Evolutionary conservation across 2,797 vertebrate species (phyloP).

Genomic region (Phoeniculus purpureus): DNA sequence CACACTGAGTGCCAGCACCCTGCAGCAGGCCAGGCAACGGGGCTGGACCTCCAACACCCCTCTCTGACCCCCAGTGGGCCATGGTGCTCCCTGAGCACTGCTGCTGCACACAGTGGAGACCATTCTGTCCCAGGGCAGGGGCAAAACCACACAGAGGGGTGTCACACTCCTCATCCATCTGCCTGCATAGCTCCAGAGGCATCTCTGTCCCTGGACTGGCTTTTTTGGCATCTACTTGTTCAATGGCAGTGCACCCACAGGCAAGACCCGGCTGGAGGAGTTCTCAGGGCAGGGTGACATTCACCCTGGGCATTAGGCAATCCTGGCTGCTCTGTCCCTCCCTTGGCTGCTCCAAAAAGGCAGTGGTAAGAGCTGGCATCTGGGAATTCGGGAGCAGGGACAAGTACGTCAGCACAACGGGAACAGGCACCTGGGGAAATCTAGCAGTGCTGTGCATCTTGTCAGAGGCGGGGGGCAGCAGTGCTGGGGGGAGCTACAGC

Average conservation of each 20-base stretch:
- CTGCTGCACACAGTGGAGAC: background rate
- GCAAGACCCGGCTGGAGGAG: background rate
- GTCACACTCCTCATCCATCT: rapidly evolving
- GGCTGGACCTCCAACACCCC: background rate
- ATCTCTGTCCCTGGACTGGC: background rate
- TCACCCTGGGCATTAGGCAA: background rate
- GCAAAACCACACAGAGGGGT: rapidly evolving
- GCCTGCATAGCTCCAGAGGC: background rate
- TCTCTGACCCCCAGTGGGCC: background rate
- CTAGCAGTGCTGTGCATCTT: background rate
- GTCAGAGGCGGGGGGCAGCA: background rate
- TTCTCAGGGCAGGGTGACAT: background rate
- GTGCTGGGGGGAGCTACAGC: background rate
- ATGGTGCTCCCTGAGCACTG: background rate
- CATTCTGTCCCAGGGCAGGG: rapidly evolving
- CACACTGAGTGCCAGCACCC: rapidly evolving
- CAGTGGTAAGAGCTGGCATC: rapidly evolving
- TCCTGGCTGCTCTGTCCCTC: background rate
- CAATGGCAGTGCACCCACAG: rapidly evolving
- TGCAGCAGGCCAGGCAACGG: rapidly evolving
- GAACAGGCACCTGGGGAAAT: constrained; percentile 55
- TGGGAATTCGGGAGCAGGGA: constrained; percentile 32
- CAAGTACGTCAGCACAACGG: constrained; percentile 2
- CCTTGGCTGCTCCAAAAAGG: constrained; percentile 60
- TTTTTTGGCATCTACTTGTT: background rate